phyloP scores from a whole-genome alignment of 2,113 vertebrate genomes.

The Passer domesticus region DNA sequence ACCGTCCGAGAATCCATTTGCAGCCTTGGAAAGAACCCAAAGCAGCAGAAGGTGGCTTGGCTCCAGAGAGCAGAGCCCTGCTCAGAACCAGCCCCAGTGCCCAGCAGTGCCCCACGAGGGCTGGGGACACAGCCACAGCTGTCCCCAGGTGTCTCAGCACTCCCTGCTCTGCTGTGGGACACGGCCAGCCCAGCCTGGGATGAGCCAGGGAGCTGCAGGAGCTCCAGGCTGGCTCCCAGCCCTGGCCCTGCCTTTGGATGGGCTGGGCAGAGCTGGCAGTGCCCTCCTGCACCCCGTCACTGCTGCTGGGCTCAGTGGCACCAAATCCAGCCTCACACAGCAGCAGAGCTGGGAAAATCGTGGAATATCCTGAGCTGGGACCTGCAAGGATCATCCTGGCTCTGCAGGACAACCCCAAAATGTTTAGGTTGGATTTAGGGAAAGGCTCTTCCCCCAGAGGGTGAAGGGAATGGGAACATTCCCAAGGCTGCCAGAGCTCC shows the following conservation, averaged over 20 bases:
- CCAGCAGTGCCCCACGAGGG: neutral
- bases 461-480: neutral
- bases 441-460: neutral
- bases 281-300: neutral
- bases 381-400: neutral
- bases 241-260: neutral
- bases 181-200: neutral
- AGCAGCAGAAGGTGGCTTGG: neutral
- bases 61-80: neutral
- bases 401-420: neutral
- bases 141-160: neutral
- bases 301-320: fast-evolving
- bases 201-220: neutral
- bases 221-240: neutral
- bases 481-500: neutral
- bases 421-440: neutral
- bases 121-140: neutral
- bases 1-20: neutral
- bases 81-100: neutral
- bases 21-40: neutral
- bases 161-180: neutral
- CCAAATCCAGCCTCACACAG: neutral
- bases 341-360: fast-evolving
- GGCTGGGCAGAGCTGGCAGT: neutral
- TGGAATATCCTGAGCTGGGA: neutral